Evolutionary conservation across 2,113 vertebrate genomes (phyloP).

Genomic region (Microtus montanus): DNA sequence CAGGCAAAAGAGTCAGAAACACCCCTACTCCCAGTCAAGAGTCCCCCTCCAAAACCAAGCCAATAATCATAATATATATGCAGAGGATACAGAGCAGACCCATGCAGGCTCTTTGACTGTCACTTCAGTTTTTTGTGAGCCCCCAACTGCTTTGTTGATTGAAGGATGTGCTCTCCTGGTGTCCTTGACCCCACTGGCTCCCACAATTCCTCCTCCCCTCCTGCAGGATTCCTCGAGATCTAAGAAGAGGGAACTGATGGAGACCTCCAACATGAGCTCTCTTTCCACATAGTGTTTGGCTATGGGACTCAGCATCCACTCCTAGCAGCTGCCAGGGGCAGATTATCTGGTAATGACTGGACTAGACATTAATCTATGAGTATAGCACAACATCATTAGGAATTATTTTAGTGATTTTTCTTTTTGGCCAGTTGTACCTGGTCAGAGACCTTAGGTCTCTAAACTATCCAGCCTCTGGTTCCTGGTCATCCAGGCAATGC

Average conservation of each 20-base stretch:
- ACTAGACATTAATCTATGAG: background rate
- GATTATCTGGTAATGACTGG: background rate
- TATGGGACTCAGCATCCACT: background rate
- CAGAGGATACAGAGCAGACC: background rate
- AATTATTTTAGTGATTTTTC: conserved; percentile 19
- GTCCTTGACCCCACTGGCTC: background rate
- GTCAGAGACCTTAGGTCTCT: background rate
- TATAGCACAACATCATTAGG: background rate
- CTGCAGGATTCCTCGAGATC: background rate
- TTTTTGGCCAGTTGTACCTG: background rate
- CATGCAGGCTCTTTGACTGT: background rate
- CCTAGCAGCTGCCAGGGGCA: background rate
- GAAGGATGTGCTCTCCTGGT: background rate
- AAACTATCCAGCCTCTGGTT: background rate
- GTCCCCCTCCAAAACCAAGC: background rate
- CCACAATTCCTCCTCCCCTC: background rate
- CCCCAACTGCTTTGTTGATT: background rate
- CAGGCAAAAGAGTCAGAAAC: background rate
- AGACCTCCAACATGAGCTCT: background rate
- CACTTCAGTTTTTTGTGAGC: background rate
- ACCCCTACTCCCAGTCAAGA: background rate
- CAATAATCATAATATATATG: background rate
- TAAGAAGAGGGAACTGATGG: background rate
- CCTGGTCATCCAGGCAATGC: background rate
- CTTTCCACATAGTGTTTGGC: background rate